Evolutionary conservation across 2,113 vertebrate genomes (phyloP), one percentile per base, ranked within the genome.

Genomic region (Passer montanus): DNA sequence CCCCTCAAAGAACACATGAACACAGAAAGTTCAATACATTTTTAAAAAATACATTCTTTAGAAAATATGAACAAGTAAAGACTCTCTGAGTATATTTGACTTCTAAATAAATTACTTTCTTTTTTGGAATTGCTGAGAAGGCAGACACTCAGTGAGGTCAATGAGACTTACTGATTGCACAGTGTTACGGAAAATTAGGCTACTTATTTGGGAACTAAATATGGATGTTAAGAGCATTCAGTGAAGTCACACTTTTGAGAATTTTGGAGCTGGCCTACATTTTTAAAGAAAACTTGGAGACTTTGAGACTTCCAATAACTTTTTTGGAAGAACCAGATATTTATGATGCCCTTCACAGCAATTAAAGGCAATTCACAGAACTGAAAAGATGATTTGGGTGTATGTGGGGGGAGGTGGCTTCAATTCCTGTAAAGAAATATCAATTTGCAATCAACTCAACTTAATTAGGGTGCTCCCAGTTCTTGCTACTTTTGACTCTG

Each of bases 191-290:
- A 93, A 96, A 96, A 95, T 96, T 70, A 96, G 93, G 89, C 94
- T 95, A 85, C 93, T 95, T 97, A 94, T 96, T 95, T 87, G 63
- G 77, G 93, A 96, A 89, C 89, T 95, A 97, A 97, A 95, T 94
- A 74, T 91, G 94, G 94, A 74, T 87, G 67, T 76, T 89, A 95
- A 95, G 91, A 89, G 87, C 84, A 39, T 95, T 63, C 80, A 63
- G 0, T 81, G 81, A 81, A 94, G 89, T 81, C 91, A 84, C 60
- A 94, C 22, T 84, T 90, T 6, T 44, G 89, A 94, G 41, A 49
- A 30, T 81, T 94, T 91, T 93, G 77, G 93, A 93, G 73, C 56
- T 96, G 93, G 83, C 84, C 93, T 95, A 92, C 67, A 94, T 96
- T 95, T 89, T 64, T 24, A 31, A 84, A 72, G 56, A 70, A 69